These are phyloP conservation scores for Mesorhabditis spiculigera DNA, from an alignment of 2,888 invertebrate genomes.

Conservation along the genomic window DNA sequence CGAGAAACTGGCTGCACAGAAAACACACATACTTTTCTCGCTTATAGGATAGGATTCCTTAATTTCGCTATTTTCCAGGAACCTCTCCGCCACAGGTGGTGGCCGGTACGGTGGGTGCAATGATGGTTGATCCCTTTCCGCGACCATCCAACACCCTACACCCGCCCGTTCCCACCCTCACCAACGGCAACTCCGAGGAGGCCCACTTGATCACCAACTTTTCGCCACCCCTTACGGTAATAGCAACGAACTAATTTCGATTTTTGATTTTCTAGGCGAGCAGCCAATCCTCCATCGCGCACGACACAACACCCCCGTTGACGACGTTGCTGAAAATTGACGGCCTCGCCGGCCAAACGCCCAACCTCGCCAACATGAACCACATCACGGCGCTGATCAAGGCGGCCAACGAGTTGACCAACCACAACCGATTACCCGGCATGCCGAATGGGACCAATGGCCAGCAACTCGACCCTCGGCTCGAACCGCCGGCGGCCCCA, in stretches of 20 bases:
- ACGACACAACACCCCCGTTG: constrained; percentile 30
- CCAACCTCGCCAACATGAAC: constrained; percentile 9
- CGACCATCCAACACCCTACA: neutral
- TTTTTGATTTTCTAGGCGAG: neutral
- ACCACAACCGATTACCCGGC: constrained; percentile 21
- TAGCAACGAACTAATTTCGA: no score
- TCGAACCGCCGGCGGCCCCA: constrained; percentile 16
- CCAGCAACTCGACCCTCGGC: neutral
- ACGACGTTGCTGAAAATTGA: neutral
- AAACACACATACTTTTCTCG: constrained; percentile 9
- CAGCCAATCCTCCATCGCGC: constrained; percentile 24
- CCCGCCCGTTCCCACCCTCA: neutral
- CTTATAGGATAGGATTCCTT: neutral
- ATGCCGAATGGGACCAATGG: neutral
- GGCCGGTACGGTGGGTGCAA: neutral
- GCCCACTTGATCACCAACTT: constrained; percentile 12
- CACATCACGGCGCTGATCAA: constrained; percentile 9
- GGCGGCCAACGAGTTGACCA: constrained; percentile 13
- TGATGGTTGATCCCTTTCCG: neutral
- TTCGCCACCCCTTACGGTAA: constrained; percentile 29
- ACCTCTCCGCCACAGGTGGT: neutral
- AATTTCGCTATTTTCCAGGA: neutral
- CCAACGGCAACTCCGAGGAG: constrained; percentile 14
- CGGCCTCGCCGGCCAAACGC: constrained; percentile 6
- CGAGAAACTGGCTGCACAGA: constrained; percentile 9